Conservation (phyloP, 2,113 vertebrate species). For the rabbit (Oryctolagus cuniculus) region mOryCun1.1 NC_091433.1:35290501-35291000, state of each 20-base stretch:
- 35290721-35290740: neutral
- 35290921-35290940: neutral
- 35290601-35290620: neutral
- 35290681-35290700: neutral
- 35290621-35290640: slow-evolving; percentile 1
- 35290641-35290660: neutral
- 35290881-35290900: neutral
- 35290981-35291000: neutral
- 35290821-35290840: neutral
- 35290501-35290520: too few relatives aligned
- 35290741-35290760: neutral
- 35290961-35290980: neutral
- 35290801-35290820: neutral
- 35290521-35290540: too few relatives aligned
- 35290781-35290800: neutral
- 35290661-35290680: neutral
- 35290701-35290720: neutral
- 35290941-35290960: neutral
- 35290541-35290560: too few relatives aligned
- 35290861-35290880: neutral
- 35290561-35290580: too few relatives aligned
- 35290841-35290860: neutral
- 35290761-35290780: neutral
- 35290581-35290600: neutral
- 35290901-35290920: neutral